These are phyloP conservation scores for Gymnopithys bicolor DNA, from an alignment of 2,797 vertebrate genomes.

Conservation along the genomic window DNA sequence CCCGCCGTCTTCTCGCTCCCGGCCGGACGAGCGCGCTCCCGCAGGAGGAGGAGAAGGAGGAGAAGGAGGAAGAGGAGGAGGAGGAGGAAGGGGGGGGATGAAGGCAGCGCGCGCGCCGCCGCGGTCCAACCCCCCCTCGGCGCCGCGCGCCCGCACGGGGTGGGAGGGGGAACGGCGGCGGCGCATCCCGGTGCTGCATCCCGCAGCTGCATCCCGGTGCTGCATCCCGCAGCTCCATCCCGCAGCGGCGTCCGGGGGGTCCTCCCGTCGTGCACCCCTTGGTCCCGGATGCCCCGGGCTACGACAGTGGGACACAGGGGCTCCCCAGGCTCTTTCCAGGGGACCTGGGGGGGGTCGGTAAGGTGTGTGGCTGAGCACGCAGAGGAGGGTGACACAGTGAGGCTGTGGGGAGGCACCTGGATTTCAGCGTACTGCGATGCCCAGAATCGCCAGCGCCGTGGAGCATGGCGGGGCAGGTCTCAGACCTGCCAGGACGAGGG, in stretches of 20 bases:
- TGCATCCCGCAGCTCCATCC: not conserved
- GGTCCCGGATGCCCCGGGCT: not conserved
- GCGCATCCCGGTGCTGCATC: not conserved
- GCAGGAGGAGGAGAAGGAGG: not conserved
- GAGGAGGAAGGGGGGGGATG: not conserved
- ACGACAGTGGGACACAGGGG: not conserved
- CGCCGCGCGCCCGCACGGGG: not conserved
- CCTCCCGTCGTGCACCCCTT: not conserved
- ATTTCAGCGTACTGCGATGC: not conserved
- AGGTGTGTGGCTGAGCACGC: not conserved
- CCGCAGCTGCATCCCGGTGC: not conserved
- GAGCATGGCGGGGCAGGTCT: not conserved
- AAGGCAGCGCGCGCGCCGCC: slow-evolving; percentile 24
- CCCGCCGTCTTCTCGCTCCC: slow-evolving; percentile 25
- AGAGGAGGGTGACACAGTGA: not conserved
- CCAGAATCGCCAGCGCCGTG: rapidly evolving
- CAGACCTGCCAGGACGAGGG: not conserved
- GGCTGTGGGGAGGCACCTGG: not conserved
- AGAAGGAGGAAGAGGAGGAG: not conserved
- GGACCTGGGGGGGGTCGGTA: rapidly evolving
- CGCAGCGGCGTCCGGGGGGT: not conserved
- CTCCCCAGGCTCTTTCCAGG: not conserved
- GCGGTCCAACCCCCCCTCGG: not conserved
- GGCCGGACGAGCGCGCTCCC: slow-evolving; percentile 39
- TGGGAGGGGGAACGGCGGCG: not conserved